Base-by-base conservation (phyloP, 2,113 vertebrate genomes). In the Erythrocercus mccallii region DNA sequence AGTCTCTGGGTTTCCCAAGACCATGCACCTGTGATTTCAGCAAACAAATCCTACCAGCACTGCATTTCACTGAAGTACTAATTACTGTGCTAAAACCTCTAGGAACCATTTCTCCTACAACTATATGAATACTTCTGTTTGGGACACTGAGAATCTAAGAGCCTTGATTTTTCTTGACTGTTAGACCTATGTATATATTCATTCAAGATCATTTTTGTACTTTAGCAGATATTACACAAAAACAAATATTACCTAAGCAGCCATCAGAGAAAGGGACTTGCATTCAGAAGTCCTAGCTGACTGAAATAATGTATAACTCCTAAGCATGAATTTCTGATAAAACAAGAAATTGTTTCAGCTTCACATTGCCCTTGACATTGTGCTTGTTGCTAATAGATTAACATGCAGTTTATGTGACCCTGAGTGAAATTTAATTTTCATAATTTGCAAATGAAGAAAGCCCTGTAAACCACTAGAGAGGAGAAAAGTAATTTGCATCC, bases 341-440 rank as follows among this genome's bases (percentile, higher is more conserved):
- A 87, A 53, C 8, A 71, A 90, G 80, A 81, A 80, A 37, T 6
- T 44, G 15, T 82, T 96, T 84, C 45, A 66, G 53, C 40, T 86
- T 13, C 35, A 84, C 12, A 13, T 78, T 94, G 73, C 53, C 89
- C 76, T 96, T 96, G 83, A 93, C 95, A 77, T 13, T 77, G 30
- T 40, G 62, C 51, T 85, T 87, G 47, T 35, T 85, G 35, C 66
- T 88, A 94, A 88, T 72, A 78, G 21, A 90, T 84, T 90, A 74
- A 83, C 54, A 77, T 31, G n/a, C 15, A 79, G 64, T 79, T 94
- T 93, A 47, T 86, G 42, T 73, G 84, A 88, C 57, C 72, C 65
- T 25, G 65, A 81, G 35, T 81, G 60, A 86, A 86, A 87, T 82
- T 83, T 84, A 89, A 88, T 95, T 94, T 86, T 93, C 71, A 42